Conservation (phyloP, 2,888 invertebrate genomes). For the Scaptomyza polygonia region DNA sequence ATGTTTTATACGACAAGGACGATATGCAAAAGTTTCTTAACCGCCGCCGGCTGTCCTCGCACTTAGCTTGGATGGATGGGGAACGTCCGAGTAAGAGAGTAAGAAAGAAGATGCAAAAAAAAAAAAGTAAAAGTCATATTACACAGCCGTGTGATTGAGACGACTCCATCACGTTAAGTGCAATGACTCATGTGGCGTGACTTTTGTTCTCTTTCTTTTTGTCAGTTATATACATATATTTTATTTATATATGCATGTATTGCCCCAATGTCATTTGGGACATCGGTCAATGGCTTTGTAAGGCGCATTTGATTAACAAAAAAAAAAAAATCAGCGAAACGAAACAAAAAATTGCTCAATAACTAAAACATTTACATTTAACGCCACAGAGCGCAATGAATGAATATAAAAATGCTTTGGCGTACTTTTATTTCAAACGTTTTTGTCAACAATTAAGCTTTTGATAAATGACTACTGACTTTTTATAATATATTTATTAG, state of each 20-base stretch:
- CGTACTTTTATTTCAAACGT: neutral
- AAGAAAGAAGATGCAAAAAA: neutral
- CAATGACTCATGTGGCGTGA: slow-evolving; percentile 77
- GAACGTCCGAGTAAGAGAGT: slow-evolving; percentile 2
- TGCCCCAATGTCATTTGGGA: slow-evolving; percentile 71
- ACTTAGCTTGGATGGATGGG: slow-evolving; percentile 30
- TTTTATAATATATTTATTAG: no score
- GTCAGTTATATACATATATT: no score
- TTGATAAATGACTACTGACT: neutral
- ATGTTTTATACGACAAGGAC: slow-evolving; percentile 48
- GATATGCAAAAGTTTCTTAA: slow-evolving; percentile 51
- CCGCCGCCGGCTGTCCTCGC: slow-evolving; percentile 35
- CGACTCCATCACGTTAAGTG: slow-evolving; percentile 53
- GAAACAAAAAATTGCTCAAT: slow-evolving; percentile 27
- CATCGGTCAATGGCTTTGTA: slow-evolving; percentile 72
- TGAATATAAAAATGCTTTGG: neutral
- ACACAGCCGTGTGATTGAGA: slow-evolving; percentile 28
- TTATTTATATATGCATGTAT: slow-evolving; percentile 16
- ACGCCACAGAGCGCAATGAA: neutral
- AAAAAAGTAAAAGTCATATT: slow-evolving; percentile 58
- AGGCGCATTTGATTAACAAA: slow-evolving; percentile 57
- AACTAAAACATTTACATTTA: slow-evolving; percentile 29
- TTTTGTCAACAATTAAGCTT: neutral
- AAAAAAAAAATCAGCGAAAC: slow-evolving; percentile 7
- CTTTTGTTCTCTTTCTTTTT: slow-evolving; percentile 80